Evolutionary conservation across 2,888 invertebrate species (phyloP).

Genomic region (Urechis unicinctus): DNA sequence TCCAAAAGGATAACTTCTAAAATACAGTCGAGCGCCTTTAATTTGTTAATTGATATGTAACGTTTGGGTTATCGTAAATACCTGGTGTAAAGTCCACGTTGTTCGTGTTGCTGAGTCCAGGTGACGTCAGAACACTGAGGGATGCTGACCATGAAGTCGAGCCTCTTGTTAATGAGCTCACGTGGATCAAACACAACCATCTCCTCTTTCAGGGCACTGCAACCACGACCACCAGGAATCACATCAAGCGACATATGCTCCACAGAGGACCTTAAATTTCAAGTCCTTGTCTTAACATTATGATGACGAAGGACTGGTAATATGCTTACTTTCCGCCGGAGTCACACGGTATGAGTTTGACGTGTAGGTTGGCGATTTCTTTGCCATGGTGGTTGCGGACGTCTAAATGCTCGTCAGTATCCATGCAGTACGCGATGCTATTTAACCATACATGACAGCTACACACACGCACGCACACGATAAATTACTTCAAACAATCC

Average conservation of each 20-base stretch:
- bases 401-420: constrained; percentile 31
- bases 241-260: too few relatives aligned
- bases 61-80: too few relatives aligned
- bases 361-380: constrained; percentile 29
- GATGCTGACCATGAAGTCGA: constrained; percentile 24
- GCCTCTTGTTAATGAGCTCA: constrained; percentile 25
- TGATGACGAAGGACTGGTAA: too few relatives aligned
- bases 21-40: too few relatives aligned
- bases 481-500: too few relatives aligned
- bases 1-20: too few relatives aligned
- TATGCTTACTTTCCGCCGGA: constrained; percentile 22
- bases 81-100: constrained; percentile 30
- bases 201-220: constrained; percentile 6
- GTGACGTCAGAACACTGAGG: constrained; percentile 26
- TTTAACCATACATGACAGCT: constrained; percentile 32
- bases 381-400: constrained; percentile 32
- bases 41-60: too few relatives aligned
- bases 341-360: constrained; percentile 28
- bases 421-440: constrained; percentile 29
- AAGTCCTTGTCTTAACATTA: too few relatives aligned
- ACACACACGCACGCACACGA: too few relatives aligned
- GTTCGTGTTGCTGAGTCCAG: constrained; percentile 27
- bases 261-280: too few relatives aligned
- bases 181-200: constrained; percentile 25
- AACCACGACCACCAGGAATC: too few relatives aligned